Conservation (phyloP, 2,888 invertebrate species). For the Scaptodrosophila latifasciaeformis region DNA sequence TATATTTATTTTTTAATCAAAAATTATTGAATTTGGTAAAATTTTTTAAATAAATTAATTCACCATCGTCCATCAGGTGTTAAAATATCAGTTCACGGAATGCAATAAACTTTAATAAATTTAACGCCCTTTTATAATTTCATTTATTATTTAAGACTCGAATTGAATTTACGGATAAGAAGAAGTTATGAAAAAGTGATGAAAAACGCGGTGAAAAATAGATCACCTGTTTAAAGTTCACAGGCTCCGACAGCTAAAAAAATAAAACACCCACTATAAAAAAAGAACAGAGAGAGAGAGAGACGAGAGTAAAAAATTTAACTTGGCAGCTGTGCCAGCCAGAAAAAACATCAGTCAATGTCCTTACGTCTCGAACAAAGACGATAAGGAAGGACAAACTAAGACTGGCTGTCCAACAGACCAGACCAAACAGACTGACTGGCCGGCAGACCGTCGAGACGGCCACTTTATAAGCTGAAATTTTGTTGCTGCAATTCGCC, state of each 20-base stretch:
- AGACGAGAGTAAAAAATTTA: too few relatives aligned
- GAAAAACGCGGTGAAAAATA: conserved; percentile 39
- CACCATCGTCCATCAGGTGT: too few relatives aligned
- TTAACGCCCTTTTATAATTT: too few relatives aligned
- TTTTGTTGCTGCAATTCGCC: conserved; percentile 41
- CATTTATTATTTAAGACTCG: too few relatives aligned
- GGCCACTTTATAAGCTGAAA: conserved; percentile 59
- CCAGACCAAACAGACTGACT: conserved; percentile 11
- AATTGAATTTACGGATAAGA: too few relatives aligned
- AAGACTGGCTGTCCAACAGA: conserved; percentile 42
- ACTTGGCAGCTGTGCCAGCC: conserved; percentile 59
- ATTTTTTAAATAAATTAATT: too few relatives aligned
- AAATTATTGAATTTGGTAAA: too few relatives aligned
- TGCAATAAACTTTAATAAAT: too few relatives aligned
- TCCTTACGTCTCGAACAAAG: conserved; percentile 64
- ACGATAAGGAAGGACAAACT: not conserved
- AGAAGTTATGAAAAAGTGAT: conserved; percentile 20
- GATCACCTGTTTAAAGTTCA: conserved; percentile 60
- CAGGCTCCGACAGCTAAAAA: not conserved
- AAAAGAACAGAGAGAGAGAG: not conserved
- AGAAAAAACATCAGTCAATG: conserved; percentile 68
- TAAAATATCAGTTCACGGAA: too few relatives aligned
- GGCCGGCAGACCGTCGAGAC: conserved; percentile 16
- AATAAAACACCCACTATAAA: too few relatives aligned
- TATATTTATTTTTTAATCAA: too few relatives aligned